phyloP scores from a whole-genome alignment of 2,797 vertebrate species.

The Labeo calbasu region DNA sequence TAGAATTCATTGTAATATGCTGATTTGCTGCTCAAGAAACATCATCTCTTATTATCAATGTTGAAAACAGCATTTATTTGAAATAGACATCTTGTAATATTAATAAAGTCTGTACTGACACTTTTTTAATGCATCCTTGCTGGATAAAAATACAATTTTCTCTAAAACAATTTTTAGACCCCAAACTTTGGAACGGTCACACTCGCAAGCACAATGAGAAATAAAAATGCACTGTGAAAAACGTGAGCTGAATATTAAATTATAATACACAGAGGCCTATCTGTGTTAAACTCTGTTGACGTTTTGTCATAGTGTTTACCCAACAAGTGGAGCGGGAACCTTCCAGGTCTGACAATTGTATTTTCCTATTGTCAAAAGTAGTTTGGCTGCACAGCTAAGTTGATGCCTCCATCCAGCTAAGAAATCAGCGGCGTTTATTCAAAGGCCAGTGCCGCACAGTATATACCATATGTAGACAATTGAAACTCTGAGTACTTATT shows the following conservation, averaged over 20 bases:
- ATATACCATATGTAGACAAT: neutral
- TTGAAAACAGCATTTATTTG: neutral
- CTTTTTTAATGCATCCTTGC: neutral
- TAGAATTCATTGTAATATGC: neutral
- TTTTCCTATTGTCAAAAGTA: conserved; percentile 25
- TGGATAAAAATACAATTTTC: neutral
- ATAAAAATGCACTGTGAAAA: neutral
- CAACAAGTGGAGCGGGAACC: conserved; percentile 7
- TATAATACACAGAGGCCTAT: neutral
- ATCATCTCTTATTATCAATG: neutral
- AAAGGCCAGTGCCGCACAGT: neutral
- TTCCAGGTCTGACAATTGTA: conserved; percentile 37
- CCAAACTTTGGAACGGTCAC: neutral
- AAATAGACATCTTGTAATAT: neutral
- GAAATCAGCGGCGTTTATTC: neutral
- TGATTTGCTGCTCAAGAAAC: neutral
- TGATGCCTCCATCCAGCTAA: conserved; percentile 7
- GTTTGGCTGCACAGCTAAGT: conserved; percentile 16
- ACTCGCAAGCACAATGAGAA: neutral
- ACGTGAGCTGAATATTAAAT: neutral
- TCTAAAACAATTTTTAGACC: neutral
- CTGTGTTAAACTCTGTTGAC: conserved; percentile 24
- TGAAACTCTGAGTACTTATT: neutral
- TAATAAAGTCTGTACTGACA: neutral
- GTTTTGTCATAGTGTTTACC: conserved; percentile 14